Percentiles rank a stretch among this genome's conserved stretches.
These are phyloP conservation scores for Thymelicus sylvestris DNA, from an alignment of 2,888 invertebrate genomes.

Conservation along the genomic window DNA sequence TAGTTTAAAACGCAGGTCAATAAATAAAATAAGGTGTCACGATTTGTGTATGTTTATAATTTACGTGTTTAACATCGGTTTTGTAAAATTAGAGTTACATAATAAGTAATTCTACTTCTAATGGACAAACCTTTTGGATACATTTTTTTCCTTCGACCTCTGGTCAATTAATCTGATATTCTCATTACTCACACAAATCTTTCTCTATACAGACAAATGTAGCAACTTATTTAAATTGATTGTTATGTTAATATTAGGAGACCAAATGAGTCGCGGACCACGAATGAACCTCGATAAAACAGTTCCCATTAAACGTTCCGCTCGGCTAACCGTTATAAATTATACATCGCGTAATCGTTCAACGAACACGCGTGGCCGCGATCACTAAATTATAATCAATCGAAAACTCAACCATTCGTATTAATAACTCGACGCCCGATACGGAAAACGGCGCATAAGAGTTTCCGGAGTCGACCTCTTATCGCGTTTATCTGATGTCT, in stretches of 20 bases:
- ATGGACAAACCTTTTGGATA: too few species aligned
- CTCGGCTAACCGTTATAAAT: conserved; percentile 40
- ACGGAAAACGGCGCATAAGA: conserved; percentile 50
- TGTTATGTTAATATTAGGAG: conserved; percentile 2
- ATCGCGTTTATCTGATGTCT: conserved; percentile 73
- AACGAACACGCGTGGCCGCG: conserved; percentile 39
- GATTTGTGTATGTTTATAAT: too few species aligned
- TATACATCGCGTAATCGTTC: conserved; percentile 42
- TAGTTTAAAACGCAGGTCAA: too few species aligned
- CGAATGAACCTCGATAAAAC: conserved; percentile 19
- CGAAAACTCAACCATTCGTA: conserved; percentile 48
- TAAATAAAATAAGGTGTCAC: too few species aligned
- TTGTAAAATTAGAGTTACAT: too few species aligned
- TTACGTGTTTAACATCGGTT: too few species aligned
- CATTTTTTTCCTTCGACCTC: neutral
- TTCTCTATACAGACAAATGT: neutral
- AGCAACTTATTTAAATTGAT: neutral
- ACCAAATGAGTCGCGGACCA: conserved; percentile 11
- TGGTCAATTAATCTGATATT: neutral
- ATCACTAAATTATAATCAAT: conserved; percentile 46
- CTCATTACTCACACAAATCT: neutral
- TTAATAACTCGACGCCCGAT: conserved; percentile 53
- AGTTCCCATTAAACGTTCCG: conserved; percentile 32
- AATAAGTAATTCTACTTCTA: too few species aligned
- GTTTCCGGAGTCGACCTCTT: conserved; percentile 61